Evolutionary conservation across 2,797 vertebrate genomes (phyloP).

Genomic region (Clamator glandarius): DNA sequence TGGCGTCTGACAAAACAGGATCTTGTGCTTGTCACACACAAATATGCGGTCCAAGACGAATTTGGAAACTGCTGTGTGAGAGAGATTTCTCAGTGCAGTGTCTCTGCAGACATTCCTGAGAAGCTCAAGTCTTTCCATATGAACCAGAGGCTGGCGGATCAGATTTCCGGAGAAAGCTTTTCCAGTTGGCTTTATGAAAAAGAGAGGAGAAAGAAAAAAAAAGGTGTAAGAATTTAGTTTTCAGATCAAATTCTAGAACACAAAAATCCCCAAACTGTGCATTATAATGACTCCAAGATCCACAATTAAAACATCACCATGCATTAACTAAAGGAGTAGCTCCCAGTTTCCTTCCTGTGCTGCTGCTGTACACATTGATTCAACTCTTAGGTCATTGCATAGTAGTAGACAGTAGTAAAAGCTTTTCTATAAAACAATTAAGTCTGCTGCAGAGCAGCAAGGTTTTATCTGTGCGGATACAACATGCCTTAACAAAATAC

Average conservation of each 20-base stretch:
- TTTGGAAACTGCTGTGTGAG: slow-evolving; percentile 87
- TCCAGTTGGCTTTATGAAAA: slow-evolving; percentile 73
- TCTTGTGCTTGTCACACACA: slow-evolving; percentile 96
- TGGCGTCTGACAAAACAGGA: slow-evolving; percentile 98
- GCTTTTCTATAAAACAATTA: background rate
- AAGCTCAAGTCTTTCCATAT: slow-evolving; percentile 83
- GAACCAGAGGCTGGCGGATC: slow-evolving; percentile 72
- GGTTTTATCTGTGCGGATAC: background rate
- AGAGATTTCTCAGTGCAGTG: slow-evolving; percentile 85
- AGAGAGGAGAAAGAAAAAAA: background rate
- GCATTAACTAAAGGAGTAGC: background rate
- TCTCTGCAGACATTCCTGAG: slow-evolving; percentile 87
- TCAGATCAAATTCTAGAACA: background rate
- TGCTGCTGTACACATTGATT: background rate
- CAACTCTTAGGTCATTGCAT: background rate
- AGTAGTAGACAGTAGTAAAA: background rate
- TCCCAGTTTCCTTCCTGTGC: background rate
- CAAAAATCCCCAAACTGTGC: background rate
- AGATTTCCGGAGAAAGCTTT: slow-evolving; percentile 57
- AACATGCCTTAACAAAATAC: background rate
- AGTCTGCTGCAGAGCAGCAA: background rate
- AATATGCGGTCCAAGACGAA: slow-evolving; percentile 98
- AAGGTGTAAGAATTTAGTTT: slow-evolving; percentile 17
- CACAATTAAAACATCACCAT: background rate
- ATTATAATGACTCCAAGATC: background rate